Evolutionary conservation across 2,888 invertebrate species (phyloP).

Genomic region (Clepsis dumicolana): DNA sequence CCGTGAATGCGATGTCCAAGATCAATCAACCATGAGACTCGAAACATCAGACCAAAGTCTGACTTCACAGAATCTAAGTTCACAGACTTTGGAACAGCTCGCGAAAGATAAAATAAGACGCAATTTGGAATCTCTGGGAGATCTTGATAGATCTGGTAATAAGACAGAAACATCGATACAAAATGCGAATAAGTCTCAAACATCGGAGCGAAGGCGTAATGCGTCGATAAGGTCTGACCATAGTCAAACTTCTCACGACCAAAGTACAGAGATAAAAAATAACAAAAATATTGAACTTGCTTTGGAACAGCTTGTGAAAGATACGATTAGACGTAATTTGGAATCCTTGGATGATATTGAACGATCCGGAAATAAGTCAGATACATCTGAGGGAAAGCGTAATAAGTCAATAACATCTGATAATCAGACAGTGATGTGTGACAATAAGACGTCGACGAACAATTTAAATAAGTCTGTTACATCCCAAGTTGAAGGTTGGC

Average conservation of each 20-base stretch:
- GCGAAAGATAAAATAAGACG: neutral
- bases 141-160: neutral
- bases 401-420: neutral
- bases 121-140: neutral
- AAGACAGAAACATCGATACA: neutral
- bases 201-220: neutral
- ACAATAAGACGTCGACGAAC: neutral
- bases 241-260: neutral
- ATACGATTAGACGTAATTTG: neutral
- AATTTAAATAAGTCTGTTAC: neutral
- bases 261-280: neutral
- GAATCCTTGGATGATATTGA: neutral
- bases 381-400: neutral
- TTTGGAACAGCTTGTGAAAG: neutral
- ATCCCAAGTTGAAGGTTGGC: neutral
- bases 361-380: neutral
- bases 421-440: neutral
- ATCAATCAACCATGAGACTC: slow-evolving; percentile 17
- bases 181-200: neutral
- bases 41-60: slow-evolving; percentile 13
- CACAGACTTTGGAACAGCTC: neutral
- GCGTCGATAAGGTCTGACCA: neutral
- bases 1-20: neutral
- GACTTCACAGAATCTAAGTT: neutral
- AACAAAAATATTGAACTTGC: neutral